These are phyloP conservation scores for Drosophila trapezifrons DNA, from an alignment of 1,140 invertebrate species.

Conservation along the genomic window DNA sequence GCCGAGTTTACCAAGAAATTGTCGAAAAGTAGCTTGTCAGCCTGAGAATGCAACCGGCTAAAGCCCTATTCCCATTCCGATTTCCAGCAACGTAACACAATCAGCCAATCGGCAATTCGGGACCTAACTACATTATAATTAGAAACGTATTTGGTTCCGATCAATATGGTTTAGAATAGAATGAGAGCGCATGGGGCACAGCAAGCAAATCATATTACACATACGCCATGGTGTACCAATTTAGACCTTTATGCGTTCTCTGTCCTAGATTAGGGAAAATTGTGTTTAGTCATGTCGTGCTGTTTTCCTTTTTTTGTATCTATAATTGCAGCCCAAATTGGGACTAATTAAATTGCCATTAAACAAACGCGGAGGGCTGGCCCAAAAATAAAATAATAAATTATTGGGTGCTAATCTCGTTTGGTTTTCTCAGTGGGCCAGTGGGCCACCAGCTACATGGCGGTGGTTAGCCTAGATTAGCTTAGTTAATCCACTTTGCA, in stretches of 20 bases:
- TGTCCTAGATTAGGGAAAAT: neutral
- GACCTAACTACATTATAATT: slow-evolving; percentile 24
- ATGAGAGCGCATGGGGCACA: neutral
- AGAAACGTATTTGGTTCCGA: slow-evolving; percentile 8
- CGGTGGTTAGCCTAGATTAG: slow-evolving; percentile 29
- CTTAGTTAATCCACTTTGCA: slow-evolving; percentile 42
- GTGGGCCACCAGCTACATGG: slow-evolving; percentile 15
- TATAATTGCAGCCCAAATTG: slow-evolving; percentile 6
- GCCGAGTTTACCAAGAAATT: slow-evolving; percentile 19
- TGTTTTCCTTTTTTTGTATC: neutral
- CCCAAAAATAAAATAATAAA: slow-evolving; percentile 25
- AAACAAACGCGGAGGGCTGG: neutral
- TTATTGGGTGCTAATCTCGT: slow-evolving; percentile 16
- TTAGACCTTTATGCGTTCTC: neutral
- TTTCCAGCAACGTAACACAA: slow-evolving; percentile 28
- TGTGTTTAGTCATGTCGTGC: slow-evolving; percentile 18
- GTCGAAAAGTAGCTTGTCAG: slow-evolving; percentile 11
- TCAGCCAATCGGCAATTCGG: neutral
- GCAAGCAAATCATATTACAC: slow-evolving; percentile 35
- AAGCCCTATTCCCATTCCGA: slow-evolving; percentile 1
- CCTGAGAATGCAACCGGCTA: slow-evolving; percentile 19
- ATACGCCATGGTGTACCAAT: slow-evolving; percentile 41
- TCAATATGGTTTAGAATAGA: slow-evolving; percentile 17
- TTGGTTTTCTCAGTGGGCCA: neutral
- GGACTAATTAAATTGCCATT: slow-evolving; percentile 36